phyloP scores from a whole-genome alignment of 2,113 vertebrate species.

The Ptilonorhynchus violaceus region DNA sequence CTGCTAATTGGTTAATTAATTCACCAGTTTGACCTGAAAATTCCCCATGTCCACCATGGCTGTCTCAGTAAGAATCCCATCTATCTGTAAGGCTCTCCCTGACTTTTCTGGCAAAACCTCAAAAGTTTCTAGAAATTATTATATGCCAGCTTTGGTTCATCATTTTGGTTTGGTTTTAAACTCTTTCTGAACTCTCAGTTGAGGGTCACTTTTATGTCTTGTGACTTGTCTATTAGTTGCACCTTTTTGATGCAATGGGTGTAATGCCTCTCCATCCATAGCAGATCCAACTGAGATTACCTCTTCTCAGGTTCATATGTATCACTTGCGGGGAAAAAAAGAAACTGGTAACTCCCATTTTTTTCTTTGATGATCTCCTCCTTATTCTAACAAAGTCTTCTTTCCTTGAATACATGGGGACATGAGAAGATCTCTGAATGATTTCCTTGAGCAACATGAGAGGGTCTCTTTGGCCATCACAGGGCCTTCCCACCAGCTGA shows the following conservation, averaged over 20 bases:
- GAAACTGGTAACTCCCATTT: neutral
- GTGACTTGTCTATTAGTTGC: neutral
- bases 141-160: neutral
- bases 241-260: neutral
- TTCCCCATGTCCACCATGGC: fast-evolving
- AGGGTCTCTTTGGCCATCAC: neutral
- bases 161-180: neutral
- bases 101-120: neutral
- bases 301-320: neutral
- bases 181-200: neutral
- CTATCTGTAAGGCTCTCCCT: neutral
- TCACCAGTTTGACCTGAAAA: neutral
- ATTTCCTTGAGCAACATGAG: neutral
- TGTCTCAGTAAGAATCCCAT: neutral
- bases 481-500: neutral
- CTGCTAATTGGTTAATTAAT: neutral
- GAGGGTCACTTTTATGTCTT: neutral
- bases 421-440: neutral
- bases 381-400: neutral
- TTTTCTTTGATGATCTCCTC: neutral
- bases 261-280: neutral
- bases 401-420: neutral
- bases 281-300: neutral
- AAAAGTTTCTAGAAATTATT: neutral
- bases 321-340: neutral